Conservation (phyloP, 2,888 invertebrate genomes). For the Altica lythri region DNA sequence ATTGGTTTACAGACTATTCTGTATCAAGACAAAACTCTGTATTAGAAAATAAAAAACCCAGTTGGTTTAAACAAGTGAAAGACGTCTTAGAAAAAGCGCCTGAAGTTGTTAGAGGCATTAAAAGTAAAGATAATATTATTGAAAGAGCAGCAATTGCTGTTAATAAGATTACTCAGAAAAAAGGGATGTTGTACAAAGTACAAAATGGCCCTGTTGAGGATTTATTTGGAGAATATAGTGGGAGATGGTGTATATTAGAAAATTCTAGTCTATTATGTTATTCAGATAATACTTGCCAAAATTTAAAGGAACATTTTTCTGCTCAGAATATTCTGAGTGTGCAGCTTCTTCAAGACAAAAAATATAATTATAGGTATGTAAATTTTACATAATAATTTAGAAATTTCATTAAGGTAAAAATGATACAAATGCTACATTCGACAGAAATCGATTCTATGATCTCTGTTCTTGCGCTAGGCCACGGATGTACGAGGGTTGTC, state of each 20-base stretch:
- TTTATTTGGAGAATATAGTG: slow-evolving; percentile 75
- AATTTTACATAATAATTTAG: too few relatives aligned
- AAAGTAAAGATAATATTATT: slow-evolving; percentile 50
- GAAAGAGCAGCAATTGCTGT: slow-evolving; percentile 61
- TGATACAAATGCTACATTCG: too few relatives aligned
- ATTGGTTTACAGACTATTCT: slow-evolving; percentile 45
- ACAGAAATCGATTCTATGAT: too few relatives aligned
- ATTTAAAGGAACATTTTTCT: slow-evolving; percentile 71
- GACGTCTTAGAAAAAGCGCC: slow-evolving; percentile 62
- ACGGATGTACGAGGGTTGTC: too few relatives aligned
- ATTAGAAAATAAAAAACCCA: slow-evolving; percentile 52
- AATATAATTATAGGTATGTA: slow-evolving; percentile 56
- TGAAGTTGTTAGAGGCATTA: slow-evolving; percentile 52
- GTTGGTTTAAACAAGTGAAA: slow-evolving; percentile 53
- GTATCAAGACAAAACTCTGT: slow-evolving; percentile 15
- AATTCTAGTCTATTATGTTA: slow-evolving; percentile 76
- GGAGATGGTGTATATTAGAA: slow-evolving; percentile 72
- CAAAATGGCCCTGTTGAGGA: slow-evolving; percentile 70
- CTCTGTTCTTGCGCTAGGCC: too few relatives aligned
- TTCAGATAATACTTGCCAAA: slow-evolving; percentile 71
- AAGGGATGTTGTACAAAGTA: slow-evolving; percentile 66
- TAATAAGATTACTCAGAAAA: slow-evolving; percentile 61
- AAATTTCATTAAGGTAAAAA: too few relatives aligned
- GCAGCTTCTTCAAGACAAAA: slow-evolving; percentile 65
- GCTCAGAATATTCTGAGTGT: slow-evolving; percentile 69